Evolutionary conservation across 2,113 vertebrate species (phyloP).

Genomic region (Chrysemys picta): DNA sequence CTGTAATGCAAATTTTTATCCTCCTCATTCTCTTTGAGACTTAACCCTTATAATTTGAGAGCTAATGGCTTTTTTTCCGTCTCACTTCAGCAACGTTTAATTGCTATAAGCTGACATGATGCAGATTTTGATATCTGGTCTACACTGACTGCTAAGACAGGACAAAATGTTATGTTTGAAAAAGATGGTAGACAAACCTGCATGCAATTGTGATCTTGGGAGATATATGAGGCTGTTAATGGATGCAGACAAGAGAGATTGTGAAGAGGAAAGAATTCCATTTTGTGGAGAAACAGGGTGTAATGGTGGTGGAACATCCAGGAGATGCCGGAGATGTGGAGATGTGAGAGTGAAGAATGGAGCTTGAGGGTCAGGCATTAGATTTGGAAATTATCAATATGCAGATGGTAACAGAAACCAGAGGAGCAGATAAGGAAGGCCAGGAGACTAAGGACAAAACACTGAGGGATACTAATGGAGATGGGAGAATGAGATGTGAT

Average conservation of each 20-base stretch:
- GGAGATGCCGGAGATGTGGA: not conserved
- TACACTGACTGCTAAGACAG: not conserved
- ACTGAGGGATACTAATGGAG: not conserved
- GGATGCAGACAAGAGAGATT: not conserved
- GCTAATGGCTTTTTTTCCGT: rapidly evolving
- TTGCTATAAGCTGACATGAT: too few relatives aligned
- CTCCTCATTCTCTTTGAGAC: too few relatives aligned
- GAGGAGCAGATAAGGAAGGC: not conserved
- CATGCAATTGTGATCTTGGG: rapidly evolving
- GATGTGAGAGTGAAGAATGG: not conserved
- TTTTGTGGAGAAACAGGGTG: not conserved
- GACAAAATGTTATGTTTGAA: not conserved
- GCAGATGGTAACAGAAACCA: not conserved
- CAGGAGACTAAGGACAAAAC: not conserved
- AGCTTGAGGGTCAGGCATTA: not conserved
- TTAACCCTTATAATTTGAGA: too few relatives aligned
- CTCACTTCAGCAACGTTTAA: not conserved
- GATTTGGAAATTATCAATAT: not conserved
- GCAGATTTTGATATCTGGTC: too few relatives aligned
- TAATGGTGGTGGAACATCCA: not conserved
- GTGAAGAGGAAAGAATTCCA: not conserved
- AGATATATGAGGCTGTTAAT: not conserved
- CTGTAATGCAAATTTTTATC: not conserved
- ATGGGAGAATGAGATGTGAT: not conserved
- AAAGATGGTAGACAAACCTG: not conserved